These are phyloP conservation scores for Reinhardtius hippoglossoides DNA, from an alignment of 2,113 vertebrate species.

Conservation along the genomic window DNA sequence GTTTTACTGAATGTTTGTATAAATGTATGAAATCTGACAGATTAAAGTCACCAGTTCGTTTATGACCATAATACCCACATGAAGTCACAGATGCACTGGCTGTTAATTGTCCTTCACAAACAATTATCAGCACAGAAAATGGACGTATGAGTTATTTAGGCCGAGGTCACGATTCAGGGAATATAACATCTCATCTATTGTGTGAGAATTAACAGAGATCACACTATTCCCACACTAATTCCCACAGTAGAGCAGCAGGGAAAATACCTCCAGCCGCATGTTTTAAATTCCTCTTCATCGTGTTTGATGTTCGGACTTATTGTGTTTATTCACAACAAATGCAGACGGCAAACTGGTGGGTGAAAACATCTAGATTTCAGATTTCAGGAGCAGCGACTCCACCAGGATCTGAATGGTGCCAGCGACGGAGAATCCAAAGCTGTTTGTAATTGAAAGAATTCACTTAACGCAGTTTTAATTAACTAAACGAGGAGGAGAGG, in stretches of 20 bases:
- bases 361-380: constrained; percentile 42
- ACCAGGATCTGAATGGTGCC: not conserved
- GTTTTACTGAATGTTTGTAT: not conserved
- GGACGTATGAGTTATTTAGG: constrained; percentile 32
- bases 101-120: constrained; percentile 32
- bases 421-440: constrained; percentile 18
- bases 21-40: not conserved
- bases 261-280: constrained; percentile 16
- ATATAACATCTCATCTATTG: not conserved
- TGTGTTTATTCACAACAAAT: constrained; percentile 45
- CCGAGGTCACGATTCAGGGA: constrained; percentile 2
- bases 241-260: constrained; percentile 33
- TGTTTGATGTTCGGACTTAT: constrained; percentile 42
- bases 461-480: constrained; percentile 16
- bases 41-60: not conserved
- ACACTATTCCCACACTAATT: constrained; percentile 60
- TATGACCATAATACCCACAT: not conserved
- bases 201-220: constrained; percentile 47
- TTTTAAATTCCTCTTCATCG: constrained; percentile 42
- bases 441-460: constrained; percentile 26
- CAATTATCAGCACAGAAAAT: constrained; percentile 17
- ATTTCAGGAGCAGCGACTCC: constrained; percentile 26
- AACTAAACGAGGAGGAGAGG: not conserved
- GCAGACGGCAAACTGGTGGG: constrained; percentile 19
- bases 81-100: constrained; percentile 27